These are phyloP conservation scores for Drosophila teissieri DNA, from an alignment of 1,140 invertebrate genomes.

Conservation along the genomic window DNA sequence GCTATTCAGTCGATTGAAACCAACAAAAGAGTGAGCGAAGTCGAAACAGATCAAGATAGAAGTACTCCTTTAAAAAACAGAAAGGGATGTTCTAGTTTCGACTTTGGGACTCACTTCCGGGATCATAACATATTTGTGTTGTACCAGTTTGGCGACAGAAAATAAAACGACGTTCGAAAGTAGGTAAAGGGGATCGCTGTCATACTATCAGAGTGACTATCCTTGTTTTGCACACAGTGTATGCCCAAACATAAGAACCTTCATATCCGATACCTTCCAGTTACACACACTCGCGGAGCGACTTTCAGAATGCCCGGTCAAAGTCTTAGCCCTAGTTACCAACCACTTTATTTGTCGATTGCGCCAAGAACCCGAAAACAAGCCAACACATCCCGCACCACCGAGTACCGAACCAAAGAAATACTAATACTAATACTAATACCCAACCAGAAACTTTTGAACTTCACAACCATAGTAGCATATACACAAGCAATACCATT, in stretches of 20 bases:
- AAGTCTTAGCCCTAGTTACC: slow-evolving; percentile 44
- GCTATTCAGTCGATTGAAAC: slow-evolving; percentile 34
- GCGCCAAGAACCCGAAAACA: slow-evolving; percentile 41
- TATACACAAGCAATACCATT: slow-evolving; percentile 22
- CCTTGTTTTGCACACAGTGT: slow-evolving; percentile 24
- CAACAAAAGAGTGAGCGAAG: background rate
- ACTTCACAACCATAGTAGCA: slow-evolving; percentile 30
- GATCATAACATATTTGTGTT: slow-evolving; percentile 22
- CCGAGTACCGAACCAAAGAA: slow-evolving; percentile 28
- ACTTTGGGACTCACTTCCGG: slow-evolving; percentile 22
- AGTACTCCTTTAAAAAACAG: no score
- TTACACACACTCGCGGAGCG: slow-evolving; percentile 24
- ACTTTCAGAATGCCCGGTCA: slow-evolving; percentile 32
- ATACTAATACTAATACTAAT: slow-evolving; percentile 3
- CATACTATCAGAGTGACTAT: slow-evolving; percentile 6
- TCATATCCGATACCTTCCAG: slow-evolving; percentile 17
- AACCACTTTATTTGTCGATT: slow-evolving; percentile 37
- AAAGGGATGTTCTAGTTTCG: background rate
- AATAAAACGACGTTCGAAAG: slow-evolving; percentile 5
- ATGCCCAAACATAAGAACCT: slow-evolving; percentile 3
- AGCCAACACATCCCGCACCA: slow-evolving; percentile 32
- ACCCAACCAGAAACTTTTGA: slow-evolving; percentile 13
- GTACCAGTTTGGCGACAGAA: slow-evolving; percentile 7
- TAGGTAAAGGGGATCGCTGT: slow-evolving; percentile 21
- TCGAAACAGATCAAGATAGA: slow-evolving; percentile 3